A percentile compares a stretch with the other conserved stretches of the same genome.
phyloP scores from a whole-genome alignment of 2,113 vertebrate genomes.

The Sapajus apella region DNA sequence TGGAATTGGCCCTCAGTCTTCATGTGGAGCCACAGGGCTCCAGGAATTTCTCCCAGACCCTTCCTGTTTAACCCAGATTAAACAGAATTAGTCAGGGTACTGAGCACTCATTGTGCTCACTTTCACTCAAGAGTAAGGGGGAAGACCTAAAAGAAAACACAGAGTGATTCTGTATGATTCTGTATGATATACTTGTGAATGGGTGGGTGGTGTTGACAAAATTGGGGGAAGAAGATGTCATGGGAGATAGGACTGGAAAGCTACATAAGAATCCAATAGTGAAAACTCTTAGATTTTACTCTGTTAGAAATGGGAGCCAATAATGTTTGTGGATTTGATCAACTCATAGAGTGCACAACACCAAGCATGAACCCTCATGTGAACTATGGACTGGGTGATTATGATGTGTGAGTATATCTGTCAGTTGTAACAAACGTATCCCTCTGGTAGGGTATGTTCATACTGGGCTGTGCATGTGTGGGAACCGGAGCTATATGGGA shows the following conservation, averaged over 20 bases:
- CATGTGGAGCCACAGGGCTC: neutral
- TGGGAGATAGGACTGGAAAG: no score
- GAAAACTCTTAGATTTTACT: no score
- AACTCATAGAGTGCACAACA: neutral
- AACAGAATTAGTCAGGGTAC: neutral
- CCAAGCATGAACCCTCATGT: no score
- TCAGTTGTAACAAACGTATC: neutral
- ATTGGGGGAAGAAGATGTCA: no score
- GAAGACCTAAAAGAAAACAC: neutral
- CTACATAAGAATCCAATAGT: no score
- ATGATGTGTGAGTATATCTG: no score
- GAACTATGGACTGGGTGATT: neutral
- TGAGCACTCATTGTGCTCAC: neutral
- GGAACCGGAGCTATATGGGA: neutral
- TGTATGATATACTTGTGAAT: no score
- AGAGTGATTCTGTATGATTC: neutral
- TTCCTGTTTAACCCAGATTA: neutral
- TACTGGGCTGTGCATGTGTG: neutral
- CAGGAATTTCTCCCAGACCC: neutral
- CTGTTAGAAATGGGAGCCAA: no score
- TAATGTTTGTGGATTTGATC: no score
- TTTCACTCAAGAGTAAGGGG: neutral
- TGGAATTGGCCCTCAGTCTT: neutral
- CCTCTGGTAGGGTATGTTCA: neutral
- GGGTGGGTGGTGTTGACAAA: no score